These are phyloP conservation scores for Enteromius radiatus DNA, from an alignment of 2,797 vertebrate species.

Conservation along the genomic window DNA sequence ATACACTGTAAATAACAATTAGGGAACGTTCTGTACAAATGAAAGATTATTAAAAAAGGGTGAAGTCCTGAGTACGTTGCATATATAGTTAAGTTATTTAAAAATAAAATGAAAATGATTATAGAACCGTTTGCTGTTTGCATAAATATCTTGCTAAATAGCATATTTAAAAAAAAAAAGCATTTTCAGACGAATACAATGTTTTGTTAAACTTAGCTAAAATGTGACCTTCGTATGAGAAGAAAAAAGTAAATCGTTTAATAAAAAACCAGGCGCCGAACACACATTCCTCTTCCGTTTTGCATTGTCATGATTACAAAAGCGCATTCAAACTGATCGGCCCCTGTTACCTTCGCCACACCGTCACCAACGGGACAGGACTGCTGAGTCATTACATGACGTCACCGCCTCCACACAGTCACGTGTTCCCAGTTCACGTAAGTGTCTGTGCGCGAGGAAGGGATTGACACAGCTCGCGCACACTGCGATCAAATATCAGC, in stretches of 20 bases:
- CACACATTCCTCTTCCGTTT: neutral
- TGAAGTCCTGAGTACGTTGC: neutral
- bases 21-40: neutral
- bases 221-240: neutral
- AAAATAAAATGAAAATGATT: neutral
- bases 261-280: neutral
- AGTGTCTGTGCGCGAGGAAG: slow-evolving; percentile 11
- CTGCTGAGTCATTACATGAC: slow-evolving; percentile 78
- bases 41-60: neutral
- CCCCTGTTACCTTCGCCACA: slow-evolving; percentile 13
- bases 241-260: neutral
- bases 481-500: neutral
- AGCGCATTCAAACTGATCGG: neutral
- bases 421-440: slow-evolving; percentile 62
- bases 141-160: neutral
- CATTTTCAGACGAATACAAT: neutral
- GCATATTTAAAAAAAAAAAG: neutral
- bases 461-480: slow-evolving; percentile 24
- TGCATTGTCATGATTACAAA: slow-evolving; percentile 57
- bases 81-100: neutral
- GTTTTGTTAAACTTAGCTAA: neutral
- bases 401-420: slow-evolving; percentile 63
- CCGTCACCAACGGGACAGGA: slow-evolving; percentile 27
- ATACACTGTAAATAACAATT: neutral
- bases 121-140: neutral